phyloP scores from a whole-genome alignment of 2,797 vertebrate species.

The Rachycentron canadum region DNA sequence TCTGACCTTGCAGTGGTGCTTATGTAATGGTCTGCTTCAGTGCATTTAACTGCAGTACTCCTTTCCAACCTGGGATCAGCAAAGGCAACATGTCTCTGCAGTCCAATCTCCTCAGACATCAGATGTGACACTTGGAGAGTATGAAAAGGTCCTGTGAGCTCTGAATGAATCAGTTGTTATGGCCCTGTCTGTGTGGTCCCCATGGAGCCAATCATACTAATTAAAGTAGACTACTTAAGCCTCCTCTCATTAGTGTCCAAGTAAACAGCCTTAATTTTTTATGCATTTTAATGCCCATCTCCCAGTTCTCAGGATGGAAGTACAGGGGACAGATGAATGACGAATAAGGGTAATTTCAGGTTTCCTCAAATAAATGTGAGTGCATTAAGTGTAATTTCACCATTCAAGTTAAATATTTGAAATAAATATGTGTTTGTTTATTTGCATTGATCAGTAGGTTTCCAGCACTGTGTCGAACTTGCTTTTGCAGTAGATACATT shows the following conservation, averaged over 20 bases:
- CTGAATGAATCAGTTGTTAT: conserved; percentile 76
- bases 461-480: not conserved
- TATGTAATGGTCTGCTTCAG: conserved; percentile 84
- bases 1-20: conserved; percentile 83
- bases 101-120: conserved; percentile 78
- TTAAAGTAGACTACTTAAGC: conserved; percentile 89
- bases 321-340: conserved; percentile 61
- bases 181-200: conserved; percentile 76
- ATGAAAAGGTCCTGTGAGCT: conserved; percentile 75
- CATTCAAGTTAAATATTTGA: conserved; percentile 63
- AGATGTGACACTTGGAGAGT: conserved; percentile 69
- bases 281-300: conserved; percentile 94
- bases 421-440: conserved; percentile 63
- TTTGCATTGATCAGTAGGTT: conserved; percentile 42
- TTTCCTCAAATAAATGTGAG: conserved; percentile 58
- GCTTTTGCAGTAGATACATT: conserved; percentile 29
- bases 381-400: conserved; percentile 61
- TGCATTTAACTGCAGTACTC: conserved; percentile 82
- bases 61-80: conserved; percentile 77
- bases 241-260: conserved; percentile 90
- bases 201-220: conserved; percentile 83
- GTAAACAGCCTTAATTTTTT: conserved; percentile 94
- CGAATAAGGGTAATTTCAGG: conserved; percentile 65
- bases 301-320: conserved; percentile 72
- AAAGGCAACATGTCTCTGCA: conserved; percentile 79